A percentile compares a stretch with the other conserved stretches of the same genome.
phyloP scores from a whole-genome alignment of 1,140 invertebrate genomes.

The Drosophila subobscura region DNA sequence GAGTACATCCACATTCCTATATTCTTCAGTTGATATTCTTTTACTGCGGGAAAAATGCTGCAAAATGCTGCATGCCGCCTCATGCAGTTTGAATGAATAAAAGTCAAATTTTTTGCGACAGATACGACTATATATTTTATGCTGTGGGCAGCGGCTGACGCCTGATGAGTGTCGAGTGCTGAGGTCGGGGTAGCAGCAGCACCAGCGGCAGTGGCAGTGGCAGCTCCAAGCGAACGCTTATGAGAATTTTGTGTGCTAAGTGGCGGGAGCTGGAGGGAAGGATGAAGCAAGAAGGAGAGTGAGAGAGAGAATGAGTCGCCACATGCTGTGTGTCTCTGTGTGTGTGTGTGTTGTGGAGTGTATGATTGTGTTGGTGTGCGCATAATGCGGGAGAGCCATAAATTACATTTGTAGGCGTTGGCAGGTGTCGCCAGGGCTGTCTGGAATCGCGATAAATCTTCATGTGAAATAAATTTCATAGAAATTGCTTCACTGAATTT shows the following conservation, averaged over 20 bases:
- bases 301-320: constrained; percentile 35
- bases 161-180: constrained; percentile 29
- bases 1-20: no score
- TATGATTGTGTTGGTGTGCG: constrained; percentile 59
- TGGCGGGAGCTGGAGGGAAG: constrained; percentile 21
- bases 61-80: neutral
- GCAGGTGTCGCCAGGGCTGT: constrained; percentile 84
- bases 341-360: constrained; percentile 46
- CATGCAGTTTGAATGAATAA: constrained; percentile 57
- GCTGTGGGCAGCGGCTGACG: constrained; percentile 45
- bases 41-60: neutral
- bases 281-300: neutral
- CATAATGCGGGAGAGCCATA: constrained; percentile 82
- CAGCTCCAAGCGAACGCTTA: constrained; percentile 51
- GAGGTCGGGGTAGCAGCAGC: constrained; percentile 20
- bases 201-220: constrained; percentile 20
- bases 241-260: constrained; percentile 75
- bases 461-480: constrained; percentile 84
- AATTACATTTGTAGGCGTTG: constrained; percentile 84
- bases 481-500: constrained; percentile 84
- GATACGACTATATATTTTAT: constrained; percentile 62
- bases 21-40: no score
- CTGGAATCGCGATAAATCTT: constrained; percentile 84
- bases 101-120: constrained; percentile 69
- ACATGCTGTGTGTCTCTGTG: constrained; percentile 43